These are phyloP conservation scores for Corydoras sp. DNA, from an alignment of 2,113 vertebrate genomes.

Conservation along the genomic window DNA sequence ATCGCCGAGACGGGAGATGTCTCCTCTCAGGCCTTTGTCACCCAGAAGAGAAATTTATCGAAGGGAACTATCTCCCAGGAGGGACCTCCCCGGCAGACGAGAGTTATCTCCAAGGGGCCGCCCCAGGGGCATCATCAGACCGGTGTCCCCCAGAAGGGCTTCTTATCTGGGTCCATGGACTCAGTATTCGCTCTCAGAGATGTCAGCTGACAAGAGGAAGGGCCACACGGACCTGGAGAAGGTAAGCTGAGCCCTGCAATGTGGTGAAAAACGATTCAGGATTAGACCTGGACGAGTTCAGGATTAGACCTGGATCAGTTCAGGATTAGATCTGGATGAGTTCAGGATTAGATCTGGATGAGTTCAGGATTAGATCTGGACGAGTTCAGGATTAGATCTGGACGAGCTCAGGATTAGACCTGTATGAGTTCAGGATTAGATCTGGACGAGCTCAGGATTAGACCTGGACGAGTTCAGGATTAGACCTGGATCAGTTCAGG, in stretches of 20 bases:
- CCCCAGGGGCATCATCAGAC: slow-evolving; percentile 52
- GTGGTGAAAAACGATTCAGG: too few species aligned
- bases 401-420: too few species aligned
- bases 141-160: slow-evolving; percentile 82
- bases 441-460: too few species aligned
- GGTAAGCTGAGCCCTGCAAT: slow-evolving; percentile 47
- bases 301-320: too few species aligned
- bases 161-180: slow-evolving; percentile 74
- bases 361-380: too few species aligned
- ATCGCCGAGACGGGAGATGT: slow-evolving; percentile 62
- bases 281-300: too few species aligned
- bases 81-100: slow-evolving; percentile 72
- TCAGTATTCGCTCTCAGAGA: slow-evolving; percentile 76
- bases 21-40: slow-evolving; percentile 69
- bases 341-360: too few species aligned
- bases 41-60: slow-evolving; percentile 75
- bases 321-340: too few species aligned
- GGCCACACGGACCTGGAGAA: slow-evolving; percentile 53
- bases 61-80: slow-evolving; percentile 85
- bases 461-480: too few species aligned
- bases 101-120: slow-evolving; percentile 62
- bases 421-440: too few species aligned
- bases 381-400: too few species aligned
- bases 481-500: too few species aligned
- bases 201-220: slow-evolving; percentile 64